Evolutionary conservation across 2,113 vertebrate species (phyloP), one percentile per base, ranked within the genome.

Genomic region (Antechinus flavipes): DNA sequence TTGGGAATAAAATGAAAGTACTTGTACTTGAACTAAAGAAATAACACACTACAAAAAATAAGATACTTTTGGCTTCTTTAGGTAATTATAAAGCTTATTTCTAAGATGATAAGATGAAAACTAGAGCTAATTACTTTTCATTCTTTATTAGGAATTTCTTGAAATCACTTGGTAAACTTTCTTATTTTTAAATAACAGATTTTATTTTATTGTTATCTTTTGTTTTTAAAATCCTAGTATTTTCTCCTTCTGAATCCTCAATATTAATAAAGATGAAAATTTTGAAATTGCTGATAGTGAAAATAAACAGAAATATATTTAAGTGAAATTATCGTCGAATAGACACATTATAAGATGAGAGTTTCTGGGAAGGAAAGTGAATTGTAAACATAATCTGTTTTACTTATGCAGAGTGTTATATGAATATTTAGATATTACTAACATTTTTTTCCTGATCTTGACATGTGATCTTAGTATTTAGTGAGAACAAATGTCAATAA

Each of bases 311-410:
- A 26, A 46, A 56, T 91, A 89, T 91, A 30, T 16, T n/a, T 93
- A 7, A 49, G 26, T 96, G 47, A 91, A 35, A 90, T 96, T 54
- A 22, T 84, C 16, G 4, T 61, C 11, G 58, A 53, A 90, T 89
- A 46, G 61, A 6, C 91, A 25, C 91, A 91, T 95, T 90, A 27
- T 47, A 11, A 92, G 9, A 27, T 89, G 89, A 91, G 68, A 5
- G n/a, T 93, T 91, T 95, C 91, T 89, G 68, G 46, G 89, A 54
- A 42, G 55, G 35, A 91, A 89, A 91, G 26, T 54, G 2, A 54
- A 93, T 26, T 58, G n/a, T 90, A 24, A 61, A 27, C 49, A 54
- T 93, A n/a, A 3, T 84, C 84, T 61, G 19, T 84, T 91, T 93
- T 16, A 19, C 58, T 61, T 35, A 58, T 53, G 35, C 26, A 24